Evolutionary conservation across 2,888 invertebrate genomes (phyloP), one percentile per base, ranked within the genome.

Genomic region (Torymus texanus): DNA sequence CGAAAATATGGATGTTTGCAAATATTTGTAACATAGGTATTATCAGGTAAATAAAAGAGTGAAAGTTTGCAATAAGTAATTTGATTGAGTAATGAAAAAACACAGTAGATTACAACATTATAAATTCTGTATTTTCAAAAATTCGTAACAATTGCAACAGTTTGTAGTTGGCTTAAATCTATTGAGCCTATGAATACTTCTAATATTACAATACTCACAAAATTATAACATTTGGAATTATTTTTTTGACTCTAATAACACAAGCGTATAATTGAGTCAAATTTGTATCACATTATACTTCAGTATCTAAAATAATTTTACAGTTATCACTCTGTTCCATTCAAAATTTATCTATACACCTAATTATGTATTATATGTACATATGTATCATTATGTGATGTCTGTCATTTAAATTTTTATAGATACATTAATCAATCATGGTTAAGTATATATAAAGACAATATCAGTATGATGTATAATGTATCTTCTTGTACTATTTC

Each of bases 121-220:
- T 50, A 81, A 81, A 78, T 65, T 73, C 59, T 81, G 75, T 81
- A 80, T 81, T 78, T 78, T 18, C 63, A 67, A 72, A 73, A 56
- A 68, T 65, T 41, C 61, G 65, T 24, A 61, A 76, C 58, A 59
- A 5, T 59, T 66, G 14, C 29, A 80, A 81, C 67, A 81, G 56
- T 24, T 73, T 76, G 41, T 67, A 71, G 2, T 56, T 51, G 5
- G 13, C n/a, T 75, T 53, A 29, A 29, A 14, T 2, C 13, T 50
- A 41, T 56, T 24, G 66, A 62, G 16, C 53, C 41, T 11, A 67
- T 62, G 11, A 41, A 63, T 51, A 29, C 29, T 29, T 5, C 29
- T 5, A 29, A 29, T 29, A 29, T 29, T 5, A 29, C 29, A 29
- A 29, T 5, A 29, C 5, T 41, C 41, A 41, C 41, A 41, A 41